phyloP scores from a whole-genome alignment of 1,140 invertebrate species.

The Drosophila trapezifrons region DNA sequence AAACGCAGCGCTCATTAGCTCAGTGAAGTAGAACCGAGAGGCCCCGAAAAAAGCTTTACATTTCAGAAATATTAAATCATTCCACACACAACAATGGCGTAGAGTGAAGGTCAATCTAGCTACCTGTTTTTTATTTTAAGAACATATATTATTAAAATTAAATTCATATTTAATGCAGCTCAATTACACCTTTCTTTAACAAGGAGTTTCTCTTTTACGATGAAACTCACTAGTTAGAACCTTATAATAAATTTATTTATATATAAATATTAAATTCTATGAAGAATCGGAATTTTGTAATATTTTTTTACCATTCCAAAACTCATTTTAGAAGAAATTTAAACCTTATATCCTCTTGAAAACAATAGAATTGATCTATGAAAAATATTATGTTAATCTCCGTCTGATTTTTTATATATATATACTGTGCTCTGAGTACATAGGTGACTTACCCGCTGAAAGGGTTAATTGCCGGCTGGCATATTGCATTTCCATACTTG shows the following conservation, averaged over 20 bases:
- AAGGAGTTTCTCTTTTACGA: no score
- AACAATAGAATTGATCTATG: background rate
- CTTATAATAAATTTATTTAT: no score
- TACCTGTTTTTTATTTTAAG: background rate
- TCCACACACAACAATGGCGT: no score
- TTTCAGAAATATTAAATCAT: background rate
- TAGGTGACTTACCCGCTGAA: conserved; percentile 2
- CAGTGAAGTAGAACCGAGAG: conserved; percentile 13
- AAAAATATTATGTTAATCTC: background rate
- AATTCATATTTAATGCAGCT: no score
- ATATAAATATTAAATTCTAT: no score
- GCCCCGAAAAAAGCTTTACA: background rate
- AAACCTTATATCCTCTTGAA: background rate
- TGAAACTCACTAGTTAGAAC: no score
- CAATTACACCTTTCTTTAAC: no score
- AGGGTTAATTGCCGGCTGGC: conserved; percentile 49
- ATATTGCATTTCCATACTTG: conserved; percentile 33
- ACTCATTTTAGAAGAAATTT: background rate
- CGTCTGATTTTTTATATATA: no score
- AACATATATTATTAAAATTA: background rate
- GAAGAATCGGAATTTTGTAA: background rate
- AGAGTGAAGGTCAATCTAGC: background rate
- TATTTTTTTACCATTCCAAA: no score
- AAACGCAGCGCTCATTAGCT: conserved; percentile 35
- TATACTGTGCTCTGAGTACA: background rate